Percentiles rank a stretch among this genome's conserved stretches.
Conservation (phyloP, 2,113 vertebrate genomes). For the Quiscalus mexicanus region DNA sequence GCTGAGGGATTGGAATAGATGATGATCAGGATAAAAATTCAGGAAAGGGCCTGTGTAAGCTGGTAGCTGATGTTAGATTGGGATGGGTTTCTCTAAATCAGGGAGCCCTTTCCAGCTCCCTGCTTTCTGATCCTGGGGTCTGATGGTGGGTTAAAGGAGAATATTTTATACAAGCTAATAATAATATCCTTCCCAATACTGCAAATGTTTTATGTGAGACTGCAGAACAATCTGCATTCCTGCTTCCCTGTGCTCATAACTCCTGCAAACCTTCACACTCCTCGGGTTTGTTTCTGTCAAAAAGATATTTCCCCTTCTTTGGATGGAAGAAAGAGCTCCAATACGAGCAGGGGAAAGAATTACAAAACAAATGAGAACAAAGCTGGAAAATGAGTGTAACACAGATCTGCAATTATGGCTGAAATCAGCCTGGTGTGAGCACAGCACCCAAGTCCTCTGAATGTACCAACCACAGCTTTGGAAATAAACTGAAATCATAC, state of each 20-base stretch:
- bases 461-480: background rate
- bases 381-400: background rate
- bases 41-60: background rate
- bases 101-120: background rate
- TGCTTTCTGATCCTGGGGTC: background rate
- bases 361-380: background rate
- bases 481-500: background rate
- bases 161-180: background rate
- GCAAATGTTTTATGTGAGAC: background rate
- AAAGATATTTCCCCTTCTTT: background rate
- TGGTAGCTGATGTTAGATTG: background rate
- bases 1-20: background rate
- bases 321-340: background rate
- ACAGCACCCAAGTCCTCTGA: accelerated
- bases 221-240: background rate
- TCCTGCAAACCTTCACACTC: background rate
- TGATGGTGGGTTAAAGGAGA: background rate
- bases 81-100: background rate
- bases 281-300: background rate
- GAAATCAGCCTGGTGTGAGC: background rate
- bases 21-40: background rate
- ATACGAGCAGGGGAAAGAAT: background rate
- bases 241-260: background rate
- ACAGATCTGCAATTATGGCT: background rate
- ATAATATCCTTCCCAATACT: background rate